Evolutionary conservation across 2,888 invertebrate genomes (phyloP), one percentile per base, ranked within the genome.

Genomic region (Morpho helenor): DNA sequence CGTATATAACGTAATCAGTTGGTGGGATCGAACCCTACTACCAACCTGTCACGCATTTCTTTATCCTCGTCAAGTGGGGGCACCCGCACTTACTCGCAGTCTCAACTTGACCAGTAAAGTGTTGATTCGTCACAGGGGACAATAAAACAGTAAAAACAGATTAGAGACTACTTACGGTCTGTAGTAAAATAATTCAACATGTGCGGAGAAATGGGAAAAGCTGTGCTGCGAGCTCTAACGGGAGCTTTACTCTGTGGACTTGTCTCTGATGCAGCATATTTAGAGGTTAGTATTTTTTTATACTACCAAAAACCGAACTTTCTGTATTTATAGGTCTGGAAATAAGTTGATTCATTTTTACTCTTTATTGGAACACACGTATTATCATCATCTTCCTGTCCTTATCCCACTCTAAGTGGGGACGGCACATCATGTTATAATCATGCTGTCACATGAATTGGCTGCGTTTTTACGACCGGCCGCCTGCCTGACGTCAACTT

Each of bases 131-230:
- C 49, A 57, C 43, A 54, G 40, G 54, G 53, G 81, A 70, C 48
- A 47, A 22, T 41, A n/a, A 42, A 22, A 40, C 8, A 3, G 7
- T 41, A 31, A 42, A 43, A 54, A 43, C 9, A 6, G 47, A 41
- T 54, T 8, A 41, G 2, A 40, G 7, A 49, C 31, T 16, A 47
- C 3, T 2, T 16, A 43, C 31, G 31, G 49, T 49, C 49, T 52
- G 16, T 31, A 45, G 49, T 44, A 54, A 41, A n/a, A 69, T 66
- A 67, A 59, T 63, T 40, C 62, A 82, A 70, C 68, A 90, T 90
- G 90, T 90, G 90, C 66, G 90, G 90, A 59, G 88, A 87, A 70
- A 89, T 88, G 87, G 90, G 90, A 39, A 90, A 89, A 64, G 90
- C 90, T 1, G 90, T 90, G 42, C 66, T 89, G 71, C 68, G 90